These are phyloP conservation scores for Stenodema calcarata DNA, from an alignment of 2,888 invertebrate species.

Conservation along the genomic window DNA sequence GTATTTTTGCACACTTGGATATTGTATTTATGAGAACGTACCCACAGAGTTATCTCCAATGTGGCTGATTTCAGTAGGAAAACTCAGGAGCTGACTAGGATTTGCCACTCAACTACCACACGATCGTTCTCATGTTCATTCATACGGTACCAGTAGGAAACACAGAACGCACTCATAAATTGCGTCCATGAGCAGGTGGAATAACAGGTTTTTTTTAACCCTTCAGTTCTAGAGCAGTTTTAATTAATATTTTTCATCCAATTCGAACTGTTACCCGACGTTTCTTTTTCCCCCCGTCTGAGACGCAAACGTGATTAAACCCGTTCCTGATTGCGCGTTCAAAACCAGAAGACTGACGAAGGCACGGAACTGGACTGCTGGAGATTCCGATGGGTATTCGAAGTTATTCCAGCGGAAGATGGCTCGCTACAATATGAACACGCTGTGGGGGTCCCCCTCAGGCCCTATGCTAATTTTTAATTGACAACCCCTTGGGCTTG, in stretches of 20 bases:
- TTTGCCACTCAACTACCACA: too few species aligned
- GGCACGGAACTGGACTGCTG: neutral
- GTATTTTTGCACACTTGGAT: too few species aligned
- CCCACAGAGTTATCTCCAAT: too few species aligned
- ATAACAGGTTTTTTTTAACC: neutral
- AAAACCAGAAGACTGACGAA: neutral
- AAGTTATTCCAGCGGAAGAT: neutral
- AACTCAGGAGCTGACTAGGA: too few species aligned
- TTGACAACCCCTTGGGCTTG: neutral
- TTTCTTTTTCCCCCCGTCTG: neutral
- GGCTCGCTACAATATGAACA: neutral
- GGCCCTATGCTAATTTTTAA: conserved; percentile 11
- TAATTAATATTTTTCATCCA: neutral
- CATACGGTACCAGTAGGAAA: too few species aligned
- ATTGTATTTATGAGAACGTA: too few species aligned
- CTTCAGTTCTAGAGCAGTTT: neutral
- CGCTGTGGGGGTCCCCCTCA: neutral
- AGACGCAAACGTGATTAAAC: neutral
- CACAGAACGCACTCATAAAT: neutral
- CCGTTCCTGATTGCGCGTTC: neutral
- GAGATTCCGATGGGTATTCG: neutral
- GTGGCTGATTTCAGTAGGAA: too few species aligned
- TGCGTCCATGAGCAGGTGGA: neutral
- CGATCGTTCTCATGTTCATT: too few species aligned
- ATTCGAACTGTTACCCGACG: neutral